Percentiles rank a stretch among this genome's conserved stretches.
Evolutionary conservation across 2,113 vertebrate species (phyloP).

Genomic region (Mungos mungo): DNA sequence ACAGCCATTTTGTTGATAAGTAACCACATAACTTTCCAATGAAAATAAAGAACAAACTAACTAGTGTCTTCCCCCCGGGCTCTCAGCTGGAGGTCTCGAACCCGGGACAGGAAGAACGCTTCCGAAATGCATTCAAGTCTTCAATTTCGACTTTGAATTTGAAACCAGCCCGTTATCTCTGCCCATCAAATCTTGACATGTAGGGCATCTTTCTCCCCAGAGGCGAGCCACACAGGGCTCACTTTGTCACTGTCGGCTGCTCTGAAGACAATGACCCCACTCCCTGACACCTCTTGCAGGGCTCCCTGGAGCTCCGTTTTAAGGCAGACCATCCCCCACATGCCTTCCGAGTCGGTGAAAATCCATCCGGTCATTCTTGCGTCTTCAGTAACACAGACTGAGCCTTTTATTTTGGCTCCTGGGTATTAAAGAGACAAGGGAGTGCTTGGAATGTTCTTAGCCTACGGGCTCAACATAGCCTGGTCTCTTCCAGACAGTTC

Average conservation of each 20-base stretch:
- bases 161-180: not conserved
- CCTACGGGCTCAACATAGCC: not conserved
- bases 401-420: not conserved
- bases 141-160: not conserved
- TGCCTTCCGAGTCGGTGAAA: not conserved
- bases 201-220: not conserved
- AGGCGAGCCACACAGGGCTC: not conserved
- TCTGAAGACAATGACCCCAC: not conserved
- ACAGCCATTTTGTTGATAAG: constrained; percentile 63
- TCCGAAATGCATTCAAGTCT: not conserved
- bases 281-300: not conserved
- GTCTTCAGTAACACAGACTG: not conserved
- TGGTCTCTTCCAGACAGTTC: not conserved
- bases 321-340: not conserved
- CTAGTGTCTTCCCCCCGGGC: constrained; percentile 24
- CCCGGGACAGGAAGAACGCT: not conserved
- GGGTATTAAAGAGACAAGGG: not conserved
- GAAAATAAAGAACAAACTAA: constrained; percentile 77
- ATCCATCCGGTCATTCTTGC: not conserved
- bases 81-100: not conserved
- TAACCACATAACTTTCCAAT: constrained; percentile 71
- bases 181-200: not conserved
- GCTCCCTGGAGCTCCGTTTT: not conserved
- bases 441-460: not conserved
- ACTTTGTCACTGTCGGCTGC: not conserved